Conservation (phyloP, 1,140 invertebrate genomes). For the Nautilus pompilius region DNA sequence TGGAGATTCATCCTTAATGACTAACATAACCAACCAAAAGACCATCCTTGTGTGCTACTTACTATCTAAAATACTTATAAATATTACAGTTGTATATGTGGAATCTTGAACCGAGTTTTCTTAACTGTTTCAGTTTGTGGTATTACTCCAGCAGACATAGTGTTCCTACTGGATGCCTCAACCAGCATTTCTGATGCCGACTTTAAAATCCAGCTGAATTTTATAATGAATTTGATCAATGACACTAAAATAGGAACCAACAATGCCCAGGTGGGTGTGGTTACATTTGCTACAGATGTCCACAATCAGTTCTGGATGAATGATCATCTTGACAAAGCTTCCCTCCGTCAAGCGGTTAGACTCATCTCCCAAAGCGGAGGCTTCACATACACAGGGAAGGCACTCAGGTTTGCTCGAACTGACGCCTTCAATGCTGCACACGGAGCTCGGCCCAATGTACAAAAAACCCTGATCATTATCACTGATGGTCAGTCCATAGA, state of each 20-base stretch:
- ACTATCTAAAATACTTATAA: too few species aligned
- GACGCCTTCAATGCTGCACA: constrained; percentile 15
- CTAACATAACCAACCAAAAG: too few species aligned
- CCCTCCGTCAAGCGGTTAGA: constrained; percentile 8
- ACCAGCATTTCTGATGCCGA: constrained; percentile 21
- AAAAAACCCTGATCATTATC: constrained; percentile 32
- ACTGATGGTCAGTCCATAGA: constrained; percentile 42
- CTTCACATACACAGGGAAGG: constrained; percentile 11
- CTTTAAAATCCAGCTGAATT: constrained; percentile 23
- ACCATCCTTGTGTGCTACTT: too few species aligned
- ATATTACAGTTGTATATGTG: too few species aligned
- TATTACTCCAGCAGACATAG: constrained; percentile 30
- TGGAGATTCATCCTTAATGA: too few species aligned
- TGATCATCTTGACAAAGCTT: constrained; percentile 9
- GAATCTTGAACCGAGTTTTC: too few species aligned
- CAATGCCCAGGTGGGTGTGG: constrained; percentile 25
- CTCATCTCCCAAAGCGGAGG: constrained; percentile 9
- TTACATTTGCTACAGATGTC: constrained; percentile 7
- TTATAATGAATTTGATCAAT: constrained; percentile 21
- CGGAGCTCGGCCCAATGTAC: constrained; percentile 22
- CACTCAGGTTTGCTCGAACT: constrained; percentile 6
- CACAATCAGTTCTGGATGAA: constrained; percentile 16
- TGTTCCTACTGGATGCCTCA: constrained; percentile 36
- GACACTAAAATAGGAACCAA: constrained; percentile 23
- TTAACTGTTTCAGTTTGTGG: constrained; percentile 20